A percentile compares a stretch with the other conserved stretches of the same genome.
These are phyloP conservation scores for Cosmopolites sordidus DNA, from an alignment of 2,888 invertebrate genomes.

Conservation along the genomic window DNA sequence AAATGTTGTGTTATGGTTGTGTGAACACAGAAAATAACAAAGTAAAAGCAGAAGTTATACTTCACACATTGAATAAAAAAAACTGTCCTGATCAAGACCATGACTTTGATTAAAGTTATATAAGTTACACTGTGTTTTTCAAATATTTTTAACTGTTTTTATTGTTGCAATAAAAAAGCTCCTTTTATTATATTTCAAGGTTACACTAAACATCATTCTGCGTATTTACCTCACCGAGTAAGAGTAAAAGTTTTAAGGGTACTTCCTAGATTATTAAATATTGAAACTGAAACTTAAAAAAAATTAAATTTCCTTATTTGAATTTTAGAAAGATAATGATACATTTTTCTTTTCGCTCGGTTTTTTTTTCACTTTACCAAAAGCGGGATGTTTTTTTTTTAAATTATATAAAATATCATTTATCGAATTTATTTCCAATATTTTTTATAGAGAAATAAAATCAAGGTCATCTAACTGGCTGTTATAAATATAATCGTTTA, in stretches of 20 bases:
- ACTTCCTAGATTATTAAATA: too few species aligned
- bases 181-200: constrained; percentile 8
- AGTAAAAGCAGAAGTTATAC: constrained; percentile 2
- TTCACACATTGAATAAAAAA: constrained; percentile 4
- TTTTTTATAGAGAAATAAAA: too few species aligned
- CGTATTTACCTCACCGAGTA: background rate
- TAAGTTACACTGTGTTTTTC: constrained; percentile 5
- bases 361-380: too few species aligned
- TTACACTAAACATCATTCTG: background rate
- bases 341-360: too few species aligned
- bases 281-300: too few species aligned
- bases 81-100: constrained; percentile 6
- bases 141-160: constrained; percentile 1
- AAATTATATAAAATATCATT: too few species aligned
- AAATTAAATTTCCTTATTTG: too few species aligned
- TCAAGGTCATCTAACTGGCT: too few species aligned
- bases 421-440: too few species aligned
- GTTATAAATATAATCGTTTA: too few species aligned
- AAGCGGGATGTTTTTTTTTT: too few species aligned
- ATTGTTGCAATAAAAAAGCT: constrained; percentile 2
- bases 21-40: constrained; percentile 7
- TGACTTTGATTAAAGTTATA: constrained; percentile 10
- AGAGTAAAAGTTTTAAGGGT: background rate
- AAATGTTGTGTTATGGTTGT: constrained; percentile 8
- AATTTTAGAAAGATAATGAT: too few species aligned